These are phyloP conservation scores for Prosapia bicincta DNA, from an alignment of 2,888 invertebrate genomes.

Conservation along the genomic window DNA sequence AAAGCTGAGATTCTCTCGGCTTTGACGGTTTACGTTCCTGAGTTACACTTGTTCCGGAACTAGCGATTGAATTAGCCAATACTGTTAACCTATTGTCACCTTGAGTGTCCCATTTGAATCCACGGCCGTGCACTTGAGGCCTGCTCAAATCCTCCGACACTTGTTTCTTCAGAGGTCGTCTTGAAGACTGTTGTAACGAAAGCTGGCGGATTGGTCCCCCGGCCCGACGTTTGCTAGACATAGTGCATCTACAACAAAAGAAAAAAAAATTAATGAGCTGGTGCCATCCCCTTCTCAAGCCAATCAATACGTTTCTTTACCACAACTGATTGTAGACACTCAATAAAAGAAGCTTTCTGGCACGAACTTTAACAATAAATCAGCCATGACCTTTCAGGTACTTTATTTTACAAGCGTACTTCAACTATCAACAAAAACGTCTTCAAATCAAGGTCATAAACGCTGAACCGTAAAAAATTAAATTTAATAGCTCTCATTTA, in stretches of 20 bases:
- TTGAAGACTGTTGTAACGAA: slow-evolving; percentile 31
- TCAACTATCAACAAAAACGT: neutral
- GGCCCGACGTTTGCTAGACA: slow-evolving; percentile 19
- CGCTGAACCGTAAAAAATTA: neutral
- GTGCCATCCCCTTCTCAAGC: neutral
- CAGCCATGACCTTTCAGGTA: neutral
- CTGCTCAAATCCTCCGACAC: slow-evolving; percentile 25
- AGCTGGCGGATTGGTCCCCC: slow-evolving; percentile 31
- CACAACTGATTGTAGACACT: neutral
- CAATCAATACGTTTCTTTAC: neutral
- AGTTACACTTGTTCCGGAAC: neutral
- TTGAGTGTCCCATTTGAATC: slow-evolving; percentile 1
- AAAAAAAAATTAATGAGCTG: neutral
- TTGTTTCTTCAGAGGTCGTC: slow-evolving; percentile 30
- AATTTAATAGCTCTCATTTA: neutral
- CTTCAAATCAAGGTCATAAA: neutral
- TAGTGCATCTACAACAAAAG: slow-evolving; percentile 2
- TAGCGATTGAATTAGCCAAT: slow-evolving; percentile 15
- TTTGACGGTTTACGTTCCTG: neutral
- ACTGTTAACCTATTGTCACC: neutral
- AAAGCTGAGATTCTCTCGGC: slow-evolving; percentile 7
- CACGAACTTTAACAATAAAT: neutral
- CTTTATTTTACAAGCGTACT: neutral
- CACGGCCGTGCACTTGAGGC: slow-evolving; percentile 20
- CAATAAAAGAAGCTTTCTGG: neutral